Evolutionary conservation across 2,113 vertebrate genomes (phyloP).

Genomic region (Bothrops jararaca): DNA sequence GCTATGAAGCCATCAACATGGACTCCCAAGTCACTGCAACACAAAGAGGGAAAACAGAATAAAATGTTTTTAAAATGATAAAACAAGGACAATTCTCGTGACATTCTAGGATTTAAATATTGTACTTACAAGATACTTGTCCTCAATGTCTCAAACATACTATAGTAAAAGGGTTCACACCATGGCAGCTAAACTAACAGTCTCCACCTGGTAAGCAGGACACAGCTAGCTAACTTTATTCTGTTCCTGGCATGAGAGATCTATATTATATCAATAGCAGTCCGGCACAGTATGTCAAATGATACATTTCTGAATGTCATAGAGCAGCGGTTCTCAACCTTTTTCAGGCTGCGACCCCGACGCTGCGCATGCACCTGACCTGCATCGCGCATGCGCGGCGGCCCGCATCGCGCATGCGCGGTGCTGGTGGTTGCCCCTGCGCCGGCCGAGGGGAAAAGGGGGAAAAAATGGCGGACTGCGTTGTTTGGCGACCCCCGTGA

Average conservation of each 20-base stretch:
- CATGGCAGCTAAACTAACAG: background rate
- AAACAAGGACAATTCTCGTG: background rate
- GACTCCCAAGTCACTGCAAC: conserved; percentile 87
- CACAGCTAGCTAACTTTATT: background rate
- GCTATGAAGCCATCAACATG: conserved; percentile 95
- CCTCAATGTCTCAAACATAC: background rate
- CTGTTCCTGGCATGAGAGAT: background rate
- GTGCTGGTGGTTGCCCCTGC: no score
- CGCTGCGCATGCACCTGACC: no score
- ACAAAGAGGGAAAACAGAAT: background rate
- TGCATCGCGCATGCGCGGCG: no score
- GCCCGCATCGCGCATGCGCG: no score
- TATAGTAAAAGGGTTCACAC: background rate
- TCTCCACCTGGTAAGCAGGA: background rate
- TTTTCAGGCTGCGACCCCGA: no score
- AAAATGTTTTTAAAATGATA: background rate
- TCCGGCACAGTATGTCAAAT: background rate
- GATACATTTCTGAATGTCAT: background rate
- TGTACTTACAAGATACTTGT: background rate
- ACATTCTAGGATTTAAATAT: background rate
- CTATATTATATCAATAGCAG: background rate
- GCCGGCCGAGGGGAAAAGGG: no score
- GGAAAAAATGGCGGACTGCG: no score
- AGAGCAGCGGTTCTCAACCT: no score
- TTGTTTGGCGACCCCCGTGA: no score